Evolutionary conservation across 2,888 invertebrate genomes (phyloP).

Genomic region (Lucinisca nassula): DNA sequence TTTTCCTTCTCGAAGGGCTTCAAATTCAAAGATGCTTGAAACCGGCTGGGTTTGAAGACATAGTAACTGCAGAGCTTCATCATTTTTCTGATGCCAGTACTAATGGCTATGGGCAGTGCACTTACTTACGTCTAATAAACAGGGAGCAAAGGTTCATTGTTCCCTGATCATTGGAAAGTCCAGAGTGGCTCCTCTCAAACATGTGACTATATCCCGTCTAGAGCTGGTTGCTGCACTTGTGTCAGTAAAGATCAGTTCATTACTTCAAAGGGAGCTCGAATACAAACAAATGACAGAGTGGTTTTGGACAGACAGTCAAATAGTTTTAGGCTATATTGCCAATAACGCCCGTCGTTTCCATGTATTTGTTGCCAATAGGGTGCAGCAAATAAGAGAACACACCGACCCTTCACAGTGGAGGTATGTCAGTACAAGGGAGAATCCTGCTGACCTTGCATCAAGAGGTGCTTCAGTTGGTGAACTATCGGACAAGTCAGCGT

Average conservation of each 20-base stretch:
- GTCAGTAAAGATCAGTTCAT: slow-evolving; percentile 16
- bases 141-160: slow-evolving; percentile 40
- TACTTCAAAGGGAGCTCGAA: slow-evolving; percentile 19
- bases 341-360: slow-evolving; percentile 71
- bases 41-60: background rate
- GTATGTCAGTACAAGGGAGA: too few relatives aligned
- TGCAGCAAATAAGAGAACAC: slow-evolving; percentile 68
- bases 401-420: too few relatives aligned
- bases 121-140: slow-evolving; percentile 58
- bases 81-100: slow-evolving; percentile 44
- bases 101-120: slow-evolving; percentile 65
- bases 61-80: background rate
- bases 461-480: too few relatives aligned
- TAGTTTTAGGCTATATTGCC: slow-evolving; percentile 69
- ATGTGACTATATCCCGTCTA: slow-evolving; percentile 40
- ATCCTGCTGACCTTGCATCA: too few relatives aligned
- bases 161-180: slow-evolving; percentile 67
- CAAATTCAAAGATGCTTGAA: slow-evolving; percentile 14
- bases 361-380: slow-evolving; percentile 74
- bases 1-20: background rate
- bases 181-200: slow-evolving; percentile 59
- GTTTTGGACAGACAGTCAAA: slow-evolving; percentile 71
- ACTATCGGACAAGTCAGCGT: too few relatives aligned
- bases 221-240: slow-evolving; percentile 36
- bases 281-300: slow-evolving; percentile 1